Percentiles rank a stretch among this genome's conserved stretches.
Evolutionary conservation across 2,888 invertebrate species (phyloP).

Genomic region (Branchinecta sandiegonensis): DNA sequence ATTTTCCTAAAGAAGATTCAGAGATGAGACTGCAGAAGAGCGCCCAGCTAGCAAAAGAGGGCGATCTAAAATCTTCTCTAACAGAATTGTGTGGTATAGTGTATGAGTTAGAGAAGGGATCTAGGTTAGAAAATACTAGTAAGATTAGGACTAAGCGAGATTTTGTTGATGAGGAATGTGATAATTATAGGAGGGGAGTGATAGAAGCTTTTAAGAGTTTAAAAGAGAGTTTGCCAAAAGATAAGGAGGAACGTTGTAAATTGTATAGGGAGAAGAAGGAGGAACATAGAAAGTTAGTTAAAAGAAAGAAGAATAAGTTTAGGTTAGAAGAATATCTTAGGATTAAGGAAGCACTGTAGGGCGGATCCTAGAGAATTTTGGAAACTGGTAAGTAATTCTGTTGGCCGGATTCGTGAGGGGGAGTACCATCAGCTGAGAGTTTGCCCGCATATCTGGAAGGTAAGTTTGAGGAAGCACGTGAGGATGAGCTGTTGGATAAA

Average conservation of each 20-base stretch:
- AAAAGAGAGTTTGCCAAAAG: too few species aligned
- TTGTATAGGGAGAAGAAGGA: background rate
- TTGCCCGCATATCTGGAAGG: background rate
- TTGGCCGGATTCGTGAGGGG: background rate
- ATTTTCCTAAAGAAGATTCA: background rate
- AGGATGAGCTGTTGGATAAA: background rate
- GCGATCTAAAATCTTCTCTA: background rate
- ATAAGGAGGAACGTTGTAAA: too few species aligned
- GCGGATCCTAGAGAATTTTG: background rate
- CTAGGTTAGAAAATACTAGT: too few species aligned
- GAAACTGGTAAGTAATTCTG: background rate
- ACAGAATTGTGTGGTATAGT: background rate
- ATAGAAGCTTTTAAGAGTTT: too few species aligned
- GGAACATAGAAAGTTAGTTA: background rate
- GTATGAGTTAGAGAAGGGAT: background rate
- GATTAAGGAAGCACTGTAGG: background rate
- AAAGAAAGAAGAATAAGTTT: background rate
- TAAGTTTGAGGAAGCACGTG: background rate
- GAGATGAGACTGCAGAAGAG: background rate
- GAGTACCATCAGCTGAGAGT: background rate
- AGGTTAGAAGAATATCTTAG: background rate
- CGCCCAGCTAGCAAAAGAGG: conserved; percentile 11
- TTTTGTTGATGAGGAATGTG: too few species aligned
- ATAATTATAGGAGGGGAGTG: too few species aligned
- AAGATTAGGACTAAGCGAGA: too few species aligned